Evolutionary conservation across 2,888 invertebrate species (phyloP), one percentile per base, ranked within the genome.

Genomic region (Platycheirus rosarum): DNA sequence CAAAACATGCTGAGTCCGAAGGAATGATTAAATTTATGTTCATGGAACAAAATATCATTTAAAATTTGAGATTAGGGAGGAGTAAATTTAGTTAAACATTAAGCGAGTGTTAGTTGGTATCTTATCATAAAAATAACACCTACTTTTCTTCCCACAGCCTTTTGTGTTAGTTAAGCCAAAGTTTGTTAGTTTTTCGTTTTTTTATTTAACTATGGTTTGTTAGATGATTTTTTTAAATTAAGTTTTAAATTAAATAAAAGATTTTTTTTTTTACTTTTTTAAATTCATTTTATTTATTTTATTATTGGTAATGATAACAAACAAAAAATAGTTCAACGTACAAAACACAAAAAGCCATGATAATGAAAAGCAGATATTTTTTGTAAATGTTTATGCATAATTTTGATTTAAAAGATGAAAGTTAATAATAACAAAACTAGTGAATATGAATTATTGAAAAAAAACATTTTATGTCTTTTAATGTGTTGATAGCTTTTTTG

Each of bases 101-200:
- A 20, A 40, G 13, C 13, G 13, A n/a, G n/a, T n/a, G 37, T 13
- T 40, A 40, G 13, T 13, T 40, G 20, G 7, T 8, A 35, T 26
- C 20, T 18, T 14, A 6, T 20, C 20, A 46, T 40, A 44, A 16
- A 20, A 14, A 46, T 0, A 35, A 53, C 69, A 18, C 20, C 53
- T 76, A 75, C 80, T 75, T 77, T 77, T 76, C 63, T 48, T 84
- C 84, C 76, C 88, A 86, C 86, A 87, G 87, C 88, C 84, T 87
- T 87, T 88, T 88, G 87, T 87, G 88, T 88, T 88, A 88, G 87
- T 88, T 88, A 88, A 55, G 40, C 62, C 68, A 65, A 23, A 51
- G 20, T 66, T 23, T 29, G 66, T 73, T 68, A 66, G 66, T 74
- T 63, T 35, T 87, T 85, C 86, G 85, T n/a, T n/a, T n/a, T n/a